Conservation (phyloP, 2,888 invertebrate genomes). For the Caenorhabditis wallacei region DNA sequence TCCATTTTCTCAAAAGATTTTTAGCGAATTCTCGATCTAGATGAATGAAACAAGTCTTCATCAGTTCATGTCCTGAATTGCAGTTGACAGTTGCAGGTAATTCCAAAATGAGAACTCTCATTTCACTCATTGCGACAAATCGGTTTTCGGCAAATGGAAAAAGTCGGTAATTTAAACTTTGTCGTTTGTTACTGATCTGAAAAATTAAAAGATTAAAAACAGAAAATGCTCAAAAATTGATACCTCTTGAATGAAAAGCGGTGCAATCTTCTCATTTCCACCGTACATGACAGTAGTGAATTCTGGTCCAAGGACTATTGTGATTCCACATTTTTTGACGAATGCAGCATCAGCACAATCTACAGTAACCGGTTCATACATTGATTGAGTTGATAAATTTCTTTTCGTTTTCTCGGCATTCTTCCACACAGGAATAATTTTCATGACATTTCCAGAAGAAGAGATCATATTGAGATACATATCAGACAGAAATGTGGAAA, state of each 20-base stretch:
- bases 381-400: slow-evolving; percentile 6
- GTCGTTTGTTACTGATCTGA: slow-evolving; percentile 30
- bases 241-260: slow-evolving; percentile 36
- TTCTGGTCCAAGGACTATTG: slow-evolving; percentile 32
- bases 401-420: slow-evolving; percentile 30
- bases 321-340: slow-evolving; percentile 49
- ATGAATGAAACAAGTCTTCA: slow-evolving; percentile 36
- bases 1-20: slow-evolving; percentile 36
- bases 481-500: slow-evolving; percentile 44
- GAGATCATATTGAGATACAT: slow-evolving; percentile 52
- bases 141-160: slow-evolving; percentile 8
- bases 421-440: slow-evolving; percentile 53
- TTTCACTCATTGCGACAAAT: slow-evolving; percentile 3
- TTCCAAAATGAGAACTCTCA: background rate
- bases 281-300: slow-evolving; percentile 42
- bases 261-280: slow-evolving; percentile 43
- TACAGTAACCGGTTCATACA: slow-evolving; percentile 12
- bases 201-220: slow-evolving; percentile 9
- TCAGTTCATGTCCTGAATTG: background rate
- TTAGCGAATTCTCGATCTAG: slow-evolving; percentile 20
- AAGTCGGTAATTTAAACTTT: slow-evolving; percentile 20
- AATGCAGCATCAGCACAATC: slow-evolving; percentile 43
- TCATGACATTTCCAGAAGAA: slow-evolving; percentile 19
- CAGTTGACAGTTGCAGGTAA: slow-evolving; percentile 31
- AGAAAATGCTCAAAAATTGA: background rate